These are phyloP conservation scores for Leptobrachium ailaonicum DNA, from an alignment of 2,113 vertebrate species.

Conservation along the genomic window DNA sequence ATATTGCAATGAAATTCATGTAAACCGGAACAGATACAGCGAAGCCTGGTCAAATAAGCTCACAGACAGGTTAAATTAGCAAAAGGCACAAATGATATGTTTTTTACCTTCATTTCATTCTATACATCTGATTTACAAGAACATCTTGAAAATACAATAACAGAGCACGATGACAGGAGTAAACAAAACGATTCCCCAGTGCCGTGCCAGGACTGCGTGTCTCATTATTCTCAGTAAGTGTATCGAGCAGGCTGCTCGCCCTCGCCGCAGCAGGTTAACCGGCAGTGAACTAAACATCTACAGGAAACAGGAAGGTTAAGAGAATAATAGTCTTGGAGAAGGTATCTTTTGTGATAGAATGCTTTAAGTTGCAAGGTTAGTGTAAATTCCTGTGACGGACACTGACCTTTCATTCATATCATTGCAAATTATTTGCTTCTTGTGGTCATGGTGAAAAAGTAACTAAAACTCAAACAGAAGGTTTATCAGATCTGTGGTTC, in stretches of 20 bases:
- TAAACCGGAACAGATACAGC: no score
- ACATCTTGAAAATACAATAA: no score
- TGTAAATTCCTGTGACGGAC: neutral
- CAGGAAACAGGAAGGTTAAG: neutral
- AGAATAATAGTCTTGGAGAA: neutral
- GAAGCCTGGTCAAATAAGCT: no score
- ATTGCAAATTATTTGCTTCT: neutral
- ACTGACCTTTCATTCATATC: neutral
- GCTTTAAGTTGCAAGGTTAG: neutral
- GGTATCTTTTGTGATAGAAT: neutral
- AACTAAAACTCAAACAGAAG: neutral
- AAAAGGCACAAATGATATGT: no score
- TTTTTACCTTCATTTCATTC: no score
- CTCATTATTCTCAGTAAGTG: neutral
- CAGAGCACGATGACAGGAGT: no score
- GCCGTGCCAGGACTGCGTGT: neutral
- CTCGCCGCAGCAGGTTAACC: neutral
- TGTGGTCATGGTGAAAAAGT: constrained; percentile 2
- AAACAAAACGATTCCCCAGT: no score
- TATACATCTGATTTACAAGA: no score
- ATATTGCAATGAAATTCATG: no score
- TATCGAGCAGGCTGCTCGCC: neutral
- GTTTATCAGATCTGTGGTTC: constrained; percentile 7
- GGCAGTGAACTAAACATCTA: neutral
- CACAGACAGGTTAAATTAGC: no score